These are phyloP conservation scores for Uloborus plumipes DNA, from an alignment of 2,888 invertebrate species.

Conservation along the genomic window DNA sequence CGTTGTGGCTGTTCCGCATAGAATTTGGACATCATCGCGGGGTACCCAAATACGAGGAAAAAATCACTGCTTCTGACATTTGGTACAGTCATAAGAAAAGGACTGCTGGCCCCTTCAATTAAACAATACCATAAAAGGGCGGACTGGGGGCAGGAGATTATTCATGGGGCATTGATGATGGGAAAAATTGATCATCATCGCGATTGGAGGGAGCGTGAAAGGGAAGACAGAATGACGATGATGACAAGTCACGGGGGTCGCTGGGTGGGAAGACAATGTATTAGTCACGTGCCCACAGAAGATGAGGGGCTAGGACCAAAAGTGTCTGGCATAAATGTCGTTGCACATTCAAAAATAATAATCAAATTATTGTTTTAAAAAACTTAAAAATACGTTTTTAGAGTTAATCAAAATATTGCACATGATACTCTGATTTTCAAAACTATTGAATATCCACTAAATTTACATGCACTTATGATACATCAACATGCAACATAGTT, in stretches of 20 bases:
- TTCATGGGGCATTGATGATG: constrained; percentile 26
- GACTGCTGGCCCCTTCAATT: background rate
- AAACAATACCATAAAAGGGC: constrained; percentile 8
- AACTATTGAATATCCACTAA: too few species aligned
- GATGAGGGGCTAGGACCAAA: constrained; percentile 19
- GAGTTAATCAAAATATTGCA: too few species aligned
- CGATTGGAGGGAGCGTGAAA: background rate
- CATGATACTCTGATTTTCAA: too few species aligned
- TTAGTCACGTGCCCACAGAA: constrained; percentile 46
- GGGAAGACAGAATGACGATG: constrained; percentile 21
- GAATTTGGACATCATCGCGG: background rate
- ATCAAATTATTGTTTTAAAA: too few species aligned
- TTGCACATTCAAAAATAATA: too few species aligned
- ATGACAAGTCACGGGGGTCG: constrained; percentile 41
- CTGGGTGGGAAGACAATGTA: constrained; percentile 7
- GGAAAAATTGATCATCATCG: constrained; percentile 48
- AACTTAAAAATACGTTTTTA: too few species aligned
- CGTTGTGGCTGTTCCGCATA: too few species aligned
- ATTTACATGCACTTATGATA: too few species aligned
- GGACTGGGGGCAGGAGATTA: constrained; percentile 32
- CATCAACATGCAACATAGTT: too few species aligned
- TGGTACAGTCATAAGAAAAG: background rate
- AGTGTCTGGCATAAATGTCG: too few species aligned
- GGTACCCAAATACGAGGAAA: constrained; percentile 11
- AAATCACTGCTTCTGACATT: constrained; percentile 6